Evolutionary conservation across 2,113 vertebrate species (phyloP).

Genomic region (Cyprinodon tularosa): DNA sequence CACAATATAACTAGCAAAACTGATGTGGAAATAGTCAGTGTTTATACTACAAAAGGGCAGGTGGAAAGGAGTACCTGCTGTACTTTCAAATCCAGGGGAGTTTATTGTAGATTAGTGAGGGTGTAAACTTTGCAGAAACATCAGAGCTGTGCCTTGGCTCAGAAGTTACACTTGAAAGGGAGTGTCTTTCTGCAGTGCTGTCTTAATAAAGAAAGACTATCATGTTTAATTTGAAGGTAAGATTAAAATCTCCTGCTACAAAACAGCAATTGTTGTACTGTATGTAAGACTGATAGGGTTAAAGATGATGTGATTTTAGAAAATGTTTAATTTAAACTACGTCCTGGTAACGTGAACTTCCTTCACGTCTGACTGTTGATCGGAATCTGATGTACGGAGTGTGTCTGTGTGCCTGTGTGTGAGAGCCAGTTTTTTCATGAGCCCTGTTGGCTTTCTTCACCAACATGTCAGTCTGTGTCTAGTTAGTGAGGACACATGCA

Average conservation of each 20-base stretch:
- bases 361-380: constrained; percentile 55
- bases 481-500: constrained; percentile 56
- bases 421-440: constrained; percentile 74
- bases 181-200: constrained; percentile 10
- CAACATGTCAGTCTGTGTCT: constrained; percentile 62
- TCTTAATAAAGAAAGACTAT: constrained; percentile 26
- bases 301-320: background rate
- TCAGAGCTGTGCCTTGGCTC: constrained; percentile 3
- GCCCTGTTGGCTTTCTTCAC: constrained; percentile 76
- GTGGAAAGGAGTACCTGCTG: constrained; percentile 9
- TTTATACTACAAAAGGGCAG: constrained; percentile 12
- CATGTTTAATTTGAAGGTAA: background rate
- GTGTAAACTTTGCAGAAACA: background rate
- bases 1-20: constrained; percentile 26
- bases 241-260: background rate
- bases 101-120: constrained; percentile 24
- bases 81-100: constrained; percentile 5
- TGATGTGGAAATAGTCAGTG: constrained; percentile 36
- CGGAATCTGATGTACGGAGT: constrained; percentile 46
- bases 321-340: background rate
- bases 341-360: background rate
- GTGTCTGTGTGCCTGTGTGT: constrained; percentile 34
- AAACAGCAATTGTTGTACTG: background rate
- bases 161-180: constrained; percentile 9
- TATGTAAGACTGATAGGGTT: background rate